phyloP scores from a whole-genome alignment of 1,140 invertebrate genomes.

The Zophobas morio region DNA sequence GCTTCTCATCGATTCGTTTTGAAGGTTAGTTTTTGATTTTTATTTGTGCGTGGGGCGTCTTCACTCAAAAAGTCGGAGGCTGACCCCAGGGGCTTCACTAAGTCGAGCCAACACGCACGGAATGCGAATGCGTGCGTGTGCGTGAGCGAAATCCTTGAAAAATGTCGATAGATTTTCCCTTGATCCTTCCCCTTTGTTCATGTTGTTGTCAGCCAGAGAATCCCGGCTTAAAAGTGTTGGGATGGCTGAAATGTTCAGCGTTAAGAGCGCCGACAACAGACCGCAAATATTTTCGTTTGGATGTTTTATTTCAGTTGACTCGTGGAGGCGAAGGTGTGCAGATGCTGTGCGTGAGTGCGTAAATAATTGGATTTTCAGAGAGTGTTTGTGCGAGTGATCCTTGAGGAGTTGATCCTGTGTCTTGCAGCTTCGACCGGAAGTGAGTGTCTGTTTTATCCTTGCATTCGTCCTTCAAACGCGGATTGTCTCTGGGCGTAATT shows the following conservation, averaged over 20 bases:
- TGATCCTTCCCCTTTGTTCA: not conserved
- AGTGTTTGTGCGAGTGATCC: constrained; percentile 13
- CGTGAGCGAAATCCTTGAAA: constrained; percentile 9
- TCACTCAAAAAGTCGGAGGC: not conserved
- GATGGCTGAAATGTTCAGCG: constrained; percentile 6
- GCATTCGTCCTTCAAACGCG: constrained; percentile 6
- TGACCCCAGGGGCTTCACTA: not conserved
- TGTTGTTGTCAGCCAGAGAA: not conserved
- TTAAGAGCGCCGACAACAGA: not conserved
- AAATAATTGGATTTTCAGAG: not conserved
- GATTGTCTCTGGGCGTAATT: constrained; percentile 35
- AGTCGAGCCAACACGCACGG: not conserved
- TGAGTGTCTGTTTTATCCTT: constrained; percentile 36
- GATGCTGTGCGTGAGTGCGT: constrained; percentile 34
- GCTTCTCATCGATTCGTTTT: constrained; percentile 13
- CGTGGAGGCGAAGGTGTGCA: not conserved
- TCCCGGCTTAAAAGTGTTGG: not conserved
- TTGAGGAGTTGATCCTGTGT: not conserved
- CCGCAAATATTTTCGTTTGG: constrained; percentile 13
- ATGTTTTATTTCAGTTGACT: not conserved
- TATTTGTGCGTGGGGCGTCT: constrained; percentile 5
- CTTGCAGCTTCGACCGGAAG: constrained; percentile 1
- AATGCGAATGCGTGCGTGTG: not conserved
- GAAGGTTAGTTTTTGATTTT: constrained; percentile 40
- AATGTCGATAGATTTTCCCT: not conserved